Base-by-base conservation (phyloP, 92 coral and sea anemone species). In the Metridium senile region DNA sequence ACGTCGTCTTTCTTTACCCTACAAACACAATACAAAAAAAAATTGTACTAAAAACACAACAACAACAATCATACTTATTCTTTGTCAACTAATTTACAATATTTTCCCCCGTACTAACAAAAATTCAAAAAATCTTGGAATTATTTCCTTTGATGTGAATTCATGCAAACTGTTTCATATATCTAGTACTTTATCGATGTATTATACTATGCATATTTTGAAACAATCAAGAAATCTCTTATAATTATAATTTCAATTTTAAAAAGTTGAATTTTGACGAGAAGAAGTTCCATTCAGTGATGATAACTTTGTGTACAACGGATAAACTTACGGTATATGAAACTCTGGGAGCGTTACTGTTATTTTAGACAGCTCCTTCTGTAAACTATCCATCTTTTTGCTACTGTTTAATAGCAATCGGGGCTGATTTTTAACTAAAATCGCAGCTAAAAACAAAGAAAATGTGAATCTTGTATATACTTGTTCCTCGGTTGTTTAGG, bases 281-380 rank as follows among this genome's bases (percentile, higher is more conserved):
- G n/a, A n/a, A n/a, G n/a, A n/a, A n/a, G n/a, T n/a, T n/a, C n/a
- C n/a, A n/a, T n/a, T n/a, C n/a, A n/a, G n/a, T n/a, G n/a, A n/a
- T n/a, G n/a, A n/a, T n/a, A n/a, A n/a, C n/a, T n/a, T n/a, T n/a
- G n/a, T 39, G 13, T 39, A 6, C 6, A 39, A 6, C 49, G 49
- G 19, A 22, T 39, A 1, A 49, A 85, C 97, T 91, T 83, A 91
- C 97, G 93, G 91, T 26, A 82, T 45, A 2, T 78, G 53, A 39
- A 88, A 18, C 68, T 88, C 91, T 33, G 97, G 97, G 23, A 88
- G 86, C 16, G 91, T 89, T 49, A 91, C 97, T 89, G 81, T 87
- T 62, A 91, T 91, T 70, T 85, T 91, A 0, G 97, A 88, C n/a
- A 91, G 87, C 72, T 91, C 97, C 77, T 80, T 91, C 78, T 91